A percentile compares a stretch with the other conserved stretches of the same genome.
Conservation (phyloP, 2,888 invertebrate genomes). For the Crocallis elinguaria region DNA sequence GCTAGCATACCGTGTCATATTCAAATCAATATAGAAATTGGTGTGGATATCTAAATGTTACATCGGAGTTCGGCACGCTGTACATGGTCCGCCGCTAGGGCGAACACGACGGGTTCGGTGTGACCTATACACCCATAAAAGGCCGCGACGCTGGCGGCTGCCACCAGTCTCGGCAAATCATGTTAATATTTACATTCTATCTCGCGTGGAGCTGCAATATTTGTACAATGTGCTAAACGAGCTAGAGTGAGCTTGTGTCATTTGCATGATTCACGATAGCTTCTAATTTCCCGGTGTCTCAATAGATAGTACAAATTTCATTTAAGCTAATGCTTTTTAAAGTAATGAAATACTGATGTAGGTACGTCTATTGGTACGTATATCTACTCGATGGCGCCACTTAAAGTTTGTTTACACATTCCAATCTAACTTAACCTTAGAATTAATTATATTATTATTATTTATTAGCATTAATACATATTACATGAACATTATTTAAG, state of each 20-base stretch:
- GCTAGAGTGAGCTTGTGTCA: conserved; percentile 17
- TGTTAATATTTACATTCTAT: conserved; percentile 68
- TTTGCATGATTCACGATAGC: conserved; percentile 13
- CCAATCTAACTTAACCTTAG: no score
- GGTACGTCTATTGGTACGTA: no score
- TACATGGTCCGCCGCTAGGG: conserved; percentile 59
- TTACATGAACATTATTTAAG: no score
- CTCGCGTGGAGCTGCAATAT: conserved; percentile 54
- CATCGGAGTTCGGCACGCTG: conserved; percentile 45
- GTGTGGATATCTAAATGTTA: conserved; percentile 37
- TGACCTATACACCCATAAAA: conserved; percentile 70
- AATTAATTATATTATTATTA: no score
- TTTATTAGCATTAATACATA: no score
- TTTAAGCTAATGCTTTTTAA: neutral
- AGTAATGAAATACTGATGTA: neutral
- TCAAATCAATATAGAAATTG: conserved; percentile 33
- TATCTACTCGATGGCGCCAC: no score
- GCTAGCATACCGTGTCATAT: conserved; percentile 15
- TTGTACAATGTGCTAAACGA: conserved; percentile 42
- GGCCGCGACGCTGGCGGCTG: conserved; percentile 64
- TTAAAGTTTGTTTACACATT: no score
- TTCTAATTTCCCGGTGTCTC: neutral
- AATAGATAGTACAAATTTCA: neutral
- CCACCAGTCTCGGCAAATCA: conserved; percentile 64
- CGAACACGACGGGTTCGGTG: conserved; percentile 48